Evolutionary conservation across 2,113 vertebrate species (phyloP), one percentile per base, ranked within the genome.

Genomic region (Leptosomus discolor): DNA sequence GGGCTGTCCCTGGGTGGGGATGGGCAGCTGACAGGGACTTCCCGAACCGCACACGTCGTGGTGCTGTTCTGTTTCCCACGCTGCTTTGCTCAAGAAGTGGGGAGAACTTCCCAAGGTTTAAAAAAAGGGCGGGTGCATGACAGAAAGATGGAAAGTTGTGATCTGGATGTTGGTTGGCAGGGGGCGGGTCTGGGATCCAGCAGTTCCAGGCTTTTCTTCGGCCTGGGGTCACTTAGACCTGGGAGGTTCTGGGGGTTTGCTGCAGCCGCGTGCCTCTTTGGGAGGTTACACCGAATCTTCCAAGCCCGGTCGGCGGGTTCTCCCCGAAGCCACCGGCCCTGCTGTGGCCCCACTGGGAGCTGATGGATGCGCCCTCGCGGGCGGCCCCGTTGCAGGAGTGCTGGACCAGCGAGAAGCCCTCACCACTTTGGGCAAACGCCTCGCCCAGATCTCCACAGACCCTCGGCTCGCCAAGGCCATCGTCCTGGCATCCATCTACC

Each of bases 381-480:
- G 43, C 32, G 57, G 26, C 36, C 75, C 19, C 82, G 20, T 92
- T 91, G 61, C 96, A 99, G 99, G 99, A 2, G 99, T 99, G 87
- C 98, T 99, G 97, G 99, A 99, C 97, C 96, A 97, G 75, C 94
- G 98, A 0, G 99, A 99, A 95, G 96, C 97, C 64, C 98, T 99
- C 97, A 99, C 99, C 22, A 98, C 98, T 0, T 89, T 99, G 89
- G 99, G 99, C 48, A 98, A 99, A 81, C 99, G 98, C 30, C 98
- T 99, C 6, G 98, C 99, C 9, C 98, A 98, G 69, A 98, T 99
- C 97, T 99, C 99, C 63, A 99, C 99, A 3, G 99, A 99, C 74
- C 99, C 99, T 3, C 99, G 99, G 46, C 98, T 99, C 92, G 99
- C 99, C 14, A 99, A 99, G 96, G 98, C 99, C 78, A 98, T 99